A percentile compares a stretch with the other conserved stretches of the same genome.
Evolutionary conservation across 2,888 invertebrate genomes (phyloP).

Genomic region (Sphinx pinastri): DNA sequence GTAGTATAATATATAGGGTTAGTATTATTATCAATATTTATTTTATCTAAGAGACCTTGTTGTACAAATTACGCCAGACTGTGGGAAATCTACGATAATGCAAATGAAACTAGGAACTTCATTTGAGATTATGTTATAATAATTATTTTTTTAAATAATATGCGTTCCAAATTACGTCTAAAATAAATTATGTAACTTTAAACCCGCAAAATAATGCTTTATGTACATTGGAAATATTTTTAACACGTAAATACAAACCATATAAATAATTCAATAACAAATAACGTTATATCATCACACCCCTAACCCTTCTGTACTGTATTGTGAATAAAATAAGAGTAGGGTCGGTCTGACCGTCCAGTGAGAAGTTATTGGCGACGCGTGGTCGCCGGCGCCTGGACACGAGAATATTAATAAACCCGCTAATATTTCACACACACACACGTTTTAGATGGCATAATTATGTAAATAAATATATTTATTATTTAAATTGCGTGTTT

Average conservation of each 20-base stretch:
- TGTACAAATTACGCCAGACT: too few relatives aligned
- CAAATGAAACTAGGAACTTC: too few relatives aligned
- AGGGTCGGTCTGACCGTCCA: constrained; percentile 39
- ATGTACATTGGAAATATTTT: too few relatives aligned
- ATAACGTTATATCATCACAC: too few relatives aligned
- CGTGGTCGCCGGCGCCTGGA: constrained; percentile 41
- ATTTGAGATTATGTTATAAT: too few relatives aligned
- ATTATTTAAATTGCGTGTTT: background rate
- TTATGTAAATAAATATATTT: constrained; percentile 27
- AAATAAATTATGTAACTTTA: too few relatives aligned
- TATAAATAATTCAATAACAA: background rate
- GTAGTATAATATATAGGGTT: too few relatives aligned
- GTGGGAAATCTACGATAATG: too few relatives aligned
- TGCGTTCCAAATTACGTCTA: background rate
- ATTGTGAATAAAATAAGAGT: constrained; percentile 42
- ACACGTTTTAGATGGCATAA: constrained; percentile 27
- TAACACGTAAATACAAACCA: too few relatives aligned
- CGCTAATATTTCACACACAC: constrained; percentile 28
- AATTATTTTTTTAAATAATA: background rate
- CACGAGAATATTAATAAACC: constrained; percentile 53
- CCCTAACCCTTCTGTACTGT: constrained; percentile 19
- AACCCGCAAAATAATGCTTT: too few relatives aligned
- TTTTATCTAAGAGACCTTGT: too few relatives aligned
- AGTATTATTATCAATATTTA: too few relatives aligned
- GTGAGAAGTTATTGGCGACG: constrained; percentile 47